A percentile compares a stretch with the other conserved stretches of the same genome.
phyloP scores from a whole-genome alignment of 1,140 invertebrate species.

The Pseudobourletiella spinata region DNA sequence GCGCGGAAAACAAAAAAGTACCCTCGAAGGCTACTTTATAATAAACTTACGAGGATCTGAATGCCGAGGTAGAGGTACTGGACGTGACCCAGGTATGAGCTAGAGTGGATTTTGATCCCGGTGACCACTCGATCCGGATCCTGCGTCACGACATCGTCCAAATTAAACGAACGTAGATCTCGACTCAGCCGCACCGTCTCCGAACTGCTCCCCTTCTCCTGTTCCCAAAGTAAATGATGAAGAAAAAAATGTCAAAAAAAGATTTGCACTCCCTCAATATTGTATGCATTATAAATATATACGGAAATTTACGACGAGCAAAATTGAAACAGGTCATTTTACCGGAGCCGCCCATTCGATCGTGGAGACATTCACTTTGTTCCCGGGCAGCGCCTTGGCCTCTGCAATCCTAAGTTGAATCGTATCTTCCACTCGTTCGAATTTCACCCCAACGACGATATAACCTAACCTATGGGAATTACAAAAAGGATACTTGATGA shows the following conservation, averaged over 20 bases:
- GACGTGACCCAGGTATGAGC: neutral
- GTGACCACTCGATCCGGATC: conserved; percentile 6
- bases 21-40: no score
- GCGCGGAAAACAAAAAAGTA: no score
- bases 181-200: neutral
- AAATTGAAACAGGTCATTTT: no score
- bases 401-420: conserved; percentile 15
- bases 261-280: no score
- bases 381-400: neutral
- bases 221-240: no score
- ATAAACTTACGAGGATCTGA: conserved; percentile 9
- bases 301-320: no score
- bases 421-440: conserved; percentile 10
- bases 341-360: conserved; percentile 8
- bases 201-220: neutral
- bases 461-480: neutral
- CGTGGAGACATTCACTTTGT: conserved; percentile 6
- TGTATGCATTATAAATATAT: no score
- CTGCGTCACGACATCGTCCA: conserved; percentile 12
- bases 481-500: no score
- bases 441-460: conserved; percentile 12
- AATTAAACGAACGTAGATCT: conserved; percentile 16
- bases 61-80: conserved; percentile 15
- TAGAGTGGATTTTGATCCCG: conserved; percentile 3
- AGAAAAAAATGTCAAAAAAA: no score